These are phyloP conservation scores for Zaprionus davidi DNA, from an alignment of 1,140 invertebrate genomes.

Conservation along the genomic window DNA sequence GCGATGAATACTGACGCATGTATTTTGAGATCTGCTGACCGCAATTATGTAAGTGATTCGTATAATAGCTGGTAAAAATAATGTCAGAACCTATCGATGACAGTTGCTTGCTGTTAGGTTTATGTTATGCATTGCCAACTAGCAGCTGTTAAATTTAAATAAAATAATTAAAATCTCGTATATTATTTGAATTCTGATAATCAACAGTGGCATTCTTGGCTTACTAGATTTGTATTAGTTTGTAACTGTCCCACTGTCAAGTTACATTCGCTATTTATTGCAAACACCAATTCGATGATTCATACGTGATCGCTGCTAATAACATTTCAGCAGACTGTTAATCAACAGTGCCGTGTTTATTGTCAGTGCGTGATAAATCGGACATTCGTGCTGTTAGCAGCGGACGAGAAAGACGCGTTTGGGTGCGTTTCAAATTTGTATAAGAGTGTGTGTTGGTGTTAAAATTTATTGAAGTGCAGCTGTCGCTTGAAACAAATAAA, in stretches of 20 bases:
- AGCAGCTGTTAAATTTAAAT: conserved; percentile 28
- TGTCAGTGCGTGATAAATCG: conserved; percentile 13
- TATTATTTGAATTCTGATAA: background rate
- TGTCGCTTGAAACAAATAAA: conserved; percentile 71
- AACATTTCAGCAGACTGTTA: conserved; percentile 29
- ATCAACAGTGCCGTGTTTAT: conserved; percentile 9
- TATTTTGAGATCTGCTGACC: background rate
- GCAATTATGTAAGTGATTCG: background rate
- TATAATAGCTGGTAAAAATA: background rate
- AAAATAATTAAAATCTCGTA: background rate
- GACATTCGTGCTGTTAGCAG: conserved; percentile 52
- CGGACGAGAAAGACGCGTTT: conserved; percentile 54
- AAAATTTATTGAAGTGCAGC: conserved; percentile 61
- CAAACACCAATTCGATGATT: background rate
- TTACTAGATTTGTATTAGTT: background rate
- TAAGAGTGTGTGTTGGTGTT: conserved; percentile 50
- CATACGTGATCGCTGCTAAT: conserved; percentile 13
- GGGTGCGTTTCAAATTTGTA: conserved; percentile 41
- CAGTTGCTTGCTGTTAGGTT: background rate
- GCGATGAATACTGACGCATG: background rate
- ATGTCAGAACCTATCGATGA: background rate
- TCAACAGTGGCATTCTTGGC: background rate
- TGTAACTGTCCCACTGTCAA: background rate
- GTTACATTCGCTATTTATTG: background rate
- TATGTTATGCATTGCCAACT: background rate